Evolutionary conservation across 2,113 vertebrate genomes (phyloP), one percentile per base, ranked within the genome.

Genomic region (Scortum barcoo): DNA sequence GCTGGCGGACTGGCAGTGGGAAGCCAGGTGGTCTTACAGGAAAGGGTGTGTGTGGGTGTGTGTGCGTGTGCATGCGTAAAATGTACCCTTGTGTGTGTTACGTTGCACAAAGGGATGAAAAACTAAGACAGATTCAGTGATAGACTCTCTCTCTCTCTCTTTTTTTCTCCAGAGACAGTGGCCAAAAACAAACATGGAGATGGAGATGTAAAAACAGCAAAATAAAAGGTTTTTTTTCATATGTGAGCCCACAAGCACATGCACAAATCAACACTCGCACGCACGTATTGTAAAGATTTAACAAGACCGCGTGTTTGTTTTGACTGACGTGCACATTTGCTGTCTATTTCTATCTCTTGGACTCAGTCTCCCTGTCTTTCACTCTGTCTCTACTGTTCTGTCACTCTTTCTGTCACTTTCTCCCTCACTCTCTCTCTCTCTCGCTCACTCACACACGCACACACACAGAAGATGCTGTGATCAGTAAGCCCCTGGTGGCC

Each of bases 21-120:
- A 88, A 94, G 90, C 90, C 92, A 94, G 93, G 93, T 94, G 93
- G 92, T 93, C 92, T 93, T 89, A 86, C 80, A 84, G 83, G 80
- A 88, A 87, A 85, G 77, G 7, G 36, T 75, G 84, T 76, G 68
- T 73, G 58, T 71, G 54, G 72, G 56, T 67, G 44, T 80, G 75
- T 75, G 74, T 80, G 40, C 78, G 42, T 65, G 63, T 68, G 69
- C n/a, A n/a, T n/a, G n/a, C n/a, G n/a, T n/a, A n/a, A n/a, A n/a
- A n/a, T 33, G 22, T 60, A 14, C 71, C 3, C 42, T 30, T 79
- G 53, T 73, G 22, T 69, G 54, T 74, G 61, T 76, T 72, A 65
- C 1, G 12, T 61, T 84, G 50, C 76, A 77, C 53, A 82, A 80
- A 87, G 26, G 42, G 76, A 82, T 84, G 72, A 86, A 77, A 81